phyloP scores from a whole-genome alignment of 2,113 vertebrate genomes.

The Xenopus laevis region DNA sequence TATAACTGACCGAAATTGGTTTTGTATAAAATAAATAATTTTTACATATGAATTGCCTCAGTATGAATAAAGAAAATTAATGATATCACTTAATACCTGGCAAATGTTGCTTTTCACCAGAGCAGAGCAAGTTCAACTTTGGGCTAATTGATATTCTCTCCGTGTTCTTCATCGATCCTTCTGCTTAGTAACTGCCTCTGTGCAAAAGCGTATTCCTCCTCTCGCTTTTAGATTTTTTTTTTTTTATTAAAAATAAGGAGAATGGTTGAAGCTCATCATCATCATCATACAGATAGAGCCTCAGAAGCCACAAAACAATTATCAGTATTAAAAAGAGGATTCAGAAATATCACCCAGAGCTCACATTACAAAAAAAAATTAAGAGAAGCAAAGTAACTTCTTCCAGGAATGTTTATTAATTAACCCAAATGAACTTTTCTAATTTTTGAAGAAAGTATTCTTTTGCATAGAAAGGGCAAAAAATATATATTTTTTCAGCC shows the following conservation, averaged over 20 bases:
- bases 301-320: constrained; percentile 32
- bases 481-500: too few relatives aligned
- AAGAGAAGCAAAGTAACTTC: constrained; percentile 8
- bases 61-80: too few relatives aligned
- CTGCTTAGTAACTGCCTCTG: constrained; percentile 50
- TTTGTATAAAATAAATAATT: too few relatives aligned
- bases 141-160: constrained; percentile 51
- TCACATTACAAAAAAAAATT: constrained; percentile 32
- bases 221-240: constrained; percentile 53
- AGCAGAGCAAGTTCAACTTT: constrained; percentile 16
- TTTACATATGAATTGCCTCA: too few relatives aligned
- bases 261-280: constrained; percentile 23
- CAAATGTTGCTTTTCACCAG: too few relatives aligned
- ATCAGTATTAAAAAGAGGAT: constrained; percentile 11
- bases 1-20: too few relatives aligned
- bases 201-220: constrained; percentile 54
- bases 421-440: constrained; percentile 31
- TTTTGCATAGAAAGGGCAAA: too few relatives aligned
- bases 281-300: constrained; percentile 1
- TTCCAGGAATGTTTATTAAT: constrained; percentile 32
- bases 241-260: constrained; percentile 52
- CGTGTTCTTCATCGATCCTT: constrained; percentile 54
- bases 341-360: background rate
- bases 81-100: too few relatives aligned
- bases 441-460: background rate